A percentile compares a stretch with the other conserved stretches of the same genome.
These are phyloP conservation scores for Nerophis lumbriciformis DNA, from an alignment of 2,113 vertebrate species.

Conservation along the genomic window DNA sequence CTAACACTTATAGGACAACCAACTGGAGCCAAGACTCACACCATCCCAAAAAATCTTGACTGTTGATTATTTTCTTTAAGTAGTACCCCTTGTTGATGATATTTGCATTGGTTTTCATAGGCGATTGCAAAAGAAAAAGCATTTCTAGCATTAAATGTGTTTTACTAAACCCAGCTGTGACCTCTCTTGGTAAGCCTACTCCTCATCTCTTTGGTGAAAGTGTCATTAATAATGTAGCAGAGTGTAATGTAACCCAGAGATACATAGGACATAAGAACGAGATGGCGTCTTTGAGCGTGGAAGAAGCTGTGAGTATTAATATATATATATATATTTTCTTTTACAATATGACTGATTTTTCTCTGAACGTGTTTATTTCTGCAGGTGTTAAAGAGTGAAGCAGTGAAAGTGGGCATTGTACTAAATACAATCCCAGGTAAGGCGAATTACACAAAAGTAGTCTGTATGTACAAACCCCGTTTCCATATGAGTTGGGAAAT, in stretches of 20 bases:
- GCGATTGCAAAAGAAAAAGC: neutral
- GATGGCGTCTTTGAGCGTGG: conserved; percentile 30
- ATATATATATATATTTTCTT: neutral
- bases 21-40: too few species aligned
- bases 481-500: too few species aligned
- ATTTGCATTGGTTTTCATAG: neutral
- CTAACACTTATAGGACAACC: too few species aligned
- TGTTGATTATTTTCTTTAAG: too few species aligned
- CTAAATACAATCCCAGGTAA: conserved; percentile 1
- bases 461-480: too few species aligned
- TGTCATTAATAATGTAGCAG: conserved; percentile 55
- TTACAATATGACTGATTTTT: neutral
- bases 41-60: too few species aligned
- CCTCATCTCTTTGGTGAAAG: conserved; percentile 35
- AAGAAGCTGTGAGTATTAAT: conserved; percentile 47
- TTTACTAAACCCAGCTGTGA: neutral
- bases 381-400: conserved; percentile 25
- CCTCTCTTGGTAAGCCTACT: conserved; percentile 21
- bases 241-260: conserved; percentile 43
- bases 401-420: conserved; percentile 1
- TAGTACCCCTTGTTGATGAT: too few species aligned
- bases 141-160: neutral
- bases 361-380: neutral
- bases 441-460: neutral
- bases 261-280: neutral